A percentile compares a stretch with the other conserved stretches of the same genome.
phyloP scores from a whole-genome alignment of 2,888 invertebrate genomes.

The Prosopocoilus inquinatus region DNA sequence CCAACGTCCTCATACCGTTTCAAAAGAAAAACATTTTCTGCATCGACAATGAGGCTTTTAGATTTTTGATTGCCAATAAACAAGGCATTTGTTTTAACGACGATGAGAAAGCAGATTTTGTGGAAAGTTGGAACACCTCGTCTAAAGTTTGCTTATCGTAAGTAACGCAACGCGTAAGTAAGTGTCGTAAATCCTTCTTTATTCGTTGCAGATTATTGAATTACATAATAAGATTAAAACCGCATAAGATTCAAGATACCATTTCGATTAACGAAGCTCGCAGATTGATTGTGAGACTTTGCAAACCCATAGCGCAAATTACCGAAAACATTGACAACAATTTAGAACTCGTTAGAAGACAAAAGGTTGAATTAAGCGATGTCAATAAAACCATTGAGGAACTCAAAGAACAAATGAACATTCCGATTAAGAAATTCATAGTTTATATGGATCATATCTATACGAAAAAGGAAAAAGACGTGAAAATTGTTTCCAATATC shows the following conservation, averaged over 20 bases:
- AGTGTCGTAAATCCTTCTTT: background rate
- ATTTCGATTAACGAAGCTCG: constrained; percentile 42
- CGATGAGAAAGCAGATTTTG: constrained; percentile 7
- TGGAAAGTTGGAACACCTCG: constrained; percentile 18
- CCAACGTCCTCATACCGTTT: constrained; percentile 16
- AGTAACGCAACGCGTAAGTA: background rate
- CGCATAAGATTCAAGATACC: constrained; percentile 40
- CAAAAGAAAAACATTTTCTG: constrained; percentile 18
- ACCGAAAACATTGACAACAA: constrained; percentile 43
- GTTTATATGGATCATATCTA: constrained; percentile 42
- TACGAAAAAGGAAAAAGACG: constrained; percentile 33
- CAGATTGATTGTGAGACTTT: constrained; percentile 39
- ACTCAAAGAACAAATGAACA: constrained; percentile 36
- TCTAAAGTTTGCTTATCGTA: constrained; percentile 9
- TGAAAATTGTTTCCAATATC: constrained; percentile 25
- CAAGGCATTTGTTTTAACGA: constrained; percentile 8
- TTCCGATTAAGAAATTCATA: constrained; percentile 39
- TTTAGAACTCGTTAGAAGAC: constrained; percentile 34
- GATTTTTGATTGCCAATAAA: constrained; percentile 14
- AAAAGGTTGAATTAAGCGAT: constrained; percentile 25
- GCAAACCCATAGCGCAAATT: constrained; percentile 44
- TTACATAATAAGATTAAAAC: constrained; percentile 18
- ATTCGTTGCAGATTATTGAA: constrained; percentile 2
- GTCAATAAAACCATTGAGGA: constrained; percentile 34
- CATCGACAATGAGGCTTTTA: constrained; percentile 22